Percentiles rank a stretch among this genome's conserved stretches.
Evolutionary conservation across 1,140 invertebrate species (phyloP).

Genomic region (Drosophila sechellia): DNA sequence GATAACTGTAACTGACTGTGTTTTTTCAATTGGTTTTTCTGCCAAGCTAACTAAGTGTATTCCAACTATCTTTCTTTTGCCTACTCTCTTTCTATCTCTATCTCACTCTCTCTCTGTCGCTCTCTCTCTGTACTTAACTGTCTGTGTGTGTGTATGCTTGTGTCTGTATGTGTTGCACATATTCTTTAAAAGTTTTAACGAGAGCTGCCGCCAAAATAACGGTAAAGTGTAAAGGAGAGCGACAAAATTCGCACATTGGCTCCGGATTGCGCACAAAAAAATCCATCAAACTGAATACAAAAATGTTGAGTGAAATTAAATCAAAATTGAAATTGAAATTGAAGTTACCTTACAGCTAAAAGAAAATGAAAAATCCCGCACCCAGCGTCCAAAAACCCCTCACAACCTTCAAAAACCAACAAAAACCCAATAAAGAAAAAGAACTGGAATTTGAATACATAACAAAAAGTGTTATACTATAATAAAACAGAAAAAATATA

Average conservation of each 20-base stretch:
- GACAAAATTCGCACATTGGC: constrained; percentile 63
- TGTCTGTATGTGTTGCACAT: constrained; percentile 50
- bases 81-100: constrained; percentile 57
- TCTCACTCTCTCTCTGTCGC: constrained; percentile 38
- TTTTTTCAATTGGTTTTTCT: constrained; percentile 73
- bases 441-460: constrained; percentile 71
- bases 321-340: constrained; percentile 28
- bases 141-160: constrained; percentile 33
- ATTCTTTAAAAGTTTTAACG: constrained; percentile 38
- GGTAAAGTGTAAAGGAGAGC: constrained; percentile 49
- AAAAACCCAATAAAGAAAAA: constrained; percentile 42
- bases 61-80: constrained; percentile 60
- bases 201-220: constrained; percentile 35
- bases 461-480: constrained; percentile 30
- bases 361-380: constrained; percentile 20
- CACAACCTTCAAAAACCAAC: constrained; percentile 34
- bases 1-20: constrained; percentile 72
- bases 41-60: constrained; percentile 76
- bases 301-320: constrained; percentile 23
- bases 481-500: constrained; percentile 25
- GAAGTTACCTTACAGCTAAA: constrained; percentile 52
- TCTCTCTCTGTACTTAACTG: constrained; percentile 37
- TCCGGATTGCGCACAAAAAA: neutral
- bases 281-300: neutral
- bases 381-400: constrained; percentile 7